These are phyloP conservation scores for Cebus imitator DNA, from an alignment of 2,113 vertebrate genomes.

Conservation along the genomic window DNA sequence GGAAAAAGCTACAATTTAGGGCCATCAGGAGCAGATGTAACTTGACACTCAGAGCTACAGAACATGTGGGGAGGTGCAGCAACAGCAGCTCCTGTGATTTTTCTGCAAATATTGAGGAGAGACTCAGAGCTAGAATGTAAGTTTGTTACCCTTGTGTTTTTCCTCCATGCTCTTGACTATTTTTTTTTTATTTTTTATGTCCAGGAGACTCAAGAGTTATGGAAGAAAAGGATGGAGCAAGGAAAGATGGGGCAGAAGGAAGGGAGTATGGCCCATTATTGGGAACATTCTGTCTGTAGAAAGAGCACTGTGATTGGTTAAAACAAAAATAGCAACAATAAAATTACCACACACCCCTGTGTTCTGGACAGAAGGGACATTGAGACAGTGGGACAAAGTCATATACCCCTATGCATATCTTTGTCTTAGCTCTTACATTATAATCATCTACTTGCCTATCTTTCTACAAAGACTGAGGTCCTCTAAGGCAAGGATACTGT, in stretches of 20 bases:
- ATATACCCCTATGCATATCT: fast-evolving
- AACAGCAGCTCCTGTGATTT: background rate
- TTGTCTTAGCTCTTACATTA: background rate
- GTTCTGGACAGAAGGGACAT: background rate
- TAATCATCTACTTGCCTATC: background rate
- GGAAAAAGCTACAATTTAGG: background rate
- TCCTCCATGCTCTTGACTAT: too few species aligned
- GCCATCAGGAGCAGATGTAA: too few species aligned
- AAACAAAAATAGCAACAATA: background rate
- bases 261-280: background rate
- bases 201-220: background rate
- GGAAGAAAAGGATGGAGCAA: background rate
- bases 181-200: background rate
- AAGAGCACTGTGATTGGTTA: background rate
- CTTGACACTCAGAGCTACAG: background rate
- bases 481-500: background rate
- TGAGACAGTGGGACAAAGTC: background rate
- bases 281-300: background rate
- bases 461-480: background rate
- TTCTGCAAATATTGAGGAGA: background rate
- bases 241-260: background rate
- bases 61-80: fast-evolving
- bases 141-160: background rate
- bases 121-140: background rate
- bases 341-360: background rate